Evolutionary conservation across 2,888 invertebrate genomes (phyloP).

Genomic region (Chloroclysta siterata): DNA sequence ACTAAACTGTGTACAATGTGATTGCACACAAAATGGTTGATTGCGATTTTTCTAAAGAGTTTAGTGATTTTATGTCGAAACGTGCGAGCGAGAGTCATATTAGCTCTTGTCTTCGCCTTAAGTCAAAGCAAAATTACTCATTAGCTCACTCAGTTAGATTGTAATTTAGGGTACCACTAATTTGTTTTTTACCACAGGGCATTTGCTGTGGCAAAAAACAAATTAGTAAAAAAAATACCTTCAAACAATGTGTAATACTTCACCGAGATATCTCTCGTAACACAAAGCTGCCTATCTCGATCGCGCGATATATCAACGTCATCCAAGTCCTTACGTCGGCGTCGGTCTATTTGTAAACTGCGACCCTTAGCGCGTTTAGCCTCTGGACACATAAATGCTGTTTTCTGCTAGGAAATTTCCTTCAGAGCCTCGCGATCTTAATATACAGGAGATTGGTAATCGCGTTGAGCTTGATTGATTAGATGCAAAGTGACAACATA

Average conservation of each 20-base stretch:
- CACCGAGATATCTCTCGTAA: constrained; percentile 30
- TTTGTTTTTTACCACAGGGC: too few relatives aligned
- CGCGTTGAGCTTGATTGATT: constrained; percentile 18
- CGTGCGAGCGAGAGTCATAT: too few relatives aligned
- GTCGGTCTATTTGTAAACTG: constrained; percentile 46
- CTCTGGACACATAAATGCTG: constrained; percentile 20
- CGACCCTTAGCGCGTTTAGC: constrained; percentile 23
- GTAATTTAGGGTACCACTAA: too few relatives aligned
- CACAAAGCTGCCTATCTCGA: constrained; percentile 47
- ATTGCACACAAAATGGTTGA: too few relatives aligned
- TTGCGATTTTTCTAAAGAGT: too few relatives aligned
- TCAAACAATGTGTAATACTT: constrained; percentile 30
- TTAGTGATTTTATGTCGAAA: too few relatives aligned
- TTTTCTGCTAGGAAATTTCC: constrained; percentile 2
- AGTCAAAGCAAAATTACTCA: too few relatives aligned
- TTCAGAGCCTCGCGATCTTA: constrained; percentile 3
- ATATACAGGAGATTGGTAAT: constrained; percentile 22
- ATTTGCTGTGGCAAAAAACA: too few relatives aligned
- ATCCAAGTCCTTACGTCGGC: constrained; percentile 44
- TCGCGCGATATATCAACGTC: constrained; percentile 60
- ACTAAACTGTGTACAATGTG: too few relatives aligned
- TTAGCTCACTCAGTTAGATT: too few relatives aligned
- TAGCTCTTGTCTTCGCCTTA: too few relatives aligned
- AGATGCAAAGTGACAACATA: background rate
- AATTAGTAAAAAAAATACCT: too few relatives aligned